Base-by-base conservation (phyloP, 2,888 invertebrate species). In the Altica lythri region DNA sequence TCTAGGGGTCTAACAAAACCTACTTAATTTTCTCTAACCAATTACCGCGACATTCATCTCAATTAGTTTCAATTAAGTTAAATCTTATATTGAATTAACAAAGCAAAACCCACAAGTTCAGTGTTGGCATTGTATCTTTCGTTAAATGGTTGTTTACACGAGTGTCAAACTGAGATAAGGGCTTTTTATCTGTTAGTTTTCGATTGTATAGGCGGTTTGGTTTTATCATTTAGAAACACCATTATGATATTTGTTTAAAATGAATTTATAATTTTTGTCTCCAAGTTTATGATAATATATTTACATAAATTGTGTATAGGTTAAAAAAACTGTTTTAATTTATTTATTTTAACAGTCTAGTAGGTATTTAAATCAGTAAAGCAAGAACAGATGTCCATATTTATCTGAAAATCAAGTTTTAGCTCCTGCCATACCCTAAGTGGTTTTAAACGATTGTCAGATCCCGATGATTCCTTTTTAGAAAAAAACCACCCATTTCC, bases 141-240 rank as follows among this genome's bases (percentile, higher is more conserved):
- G 18, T 48, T 45, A 53, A 59, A 53, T 56, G 59, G 55, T 57
- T 66, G 65, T 67, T 66, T 63, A 66, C 65, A 67, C 54, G 65
- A 64, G 66, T 65, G 66, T 66, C 65, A 60, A 66, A 60, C 58
- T 35, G 53, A 57, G 67, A 67, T 67, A 67, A 66, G 55, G 55
- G 61, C 58, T 9, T 40, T 65, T 64, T 53, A 55, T 55, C 55
- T 55, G 18, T 18, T 42, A 29, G 9, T 47, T 42, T 55, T 17
- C 32, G 51, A 51, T 47, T 34, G 55, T 55, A 51, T 35, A 51
- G 51, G 51, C 51, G 51, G 51, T 55, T 40, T 16, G 40, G 40
- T 40, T 40, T 40, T 40, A 40, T 40, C 40, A 25, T 40, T 40
- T 22, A 40, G 10, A 22, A 2, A 22, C 22, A n/a, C n/a, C n/a